These are phyloP conservation scores for Aulostomus chinensis DNA, from an alignment of 2,797 vertebrate species.

Conservation along the genomic window DNA sequence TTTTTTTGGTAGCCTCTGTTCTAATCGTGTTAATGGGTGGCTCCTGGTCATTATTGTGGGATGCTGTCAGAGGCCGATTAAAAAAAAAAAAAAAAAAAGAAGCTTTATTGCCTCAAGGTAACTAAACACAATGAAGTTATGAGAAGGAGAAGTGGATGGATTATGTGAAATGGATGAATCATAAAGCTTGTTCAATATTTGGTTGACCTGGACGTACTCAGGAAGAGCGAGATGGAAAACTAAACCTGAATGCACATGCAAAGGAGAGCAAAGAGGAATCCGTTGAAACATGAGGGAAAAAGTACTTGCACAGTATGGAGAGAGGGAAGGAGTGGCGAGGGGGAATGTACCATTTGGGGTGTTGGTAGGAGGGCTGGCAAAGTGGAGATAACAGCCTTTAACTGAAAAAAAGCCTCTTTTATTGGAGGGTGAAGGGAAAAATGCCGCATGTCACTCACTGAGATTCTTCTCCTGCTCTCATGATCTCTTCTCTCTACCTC, in stretches of 20 bases:
- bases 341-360: conserved; percentile 36
- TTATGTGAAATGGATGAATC: neutral
- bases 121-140: conserved; percentile 27
- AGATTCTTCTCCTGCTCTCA: neutral
- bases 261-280: conserved; percentile 1
- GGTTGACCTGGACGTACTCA: too few species aligned
- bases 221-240: neutral
- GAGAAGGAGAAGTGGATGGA: conserved; percentile 8
- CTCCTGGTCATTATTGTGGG: too few species aligned
- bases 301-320: conserved; percentile 4
- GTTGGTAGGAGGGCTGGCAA: conserved; percentile 29
- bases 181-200: conserved; percentile 6
- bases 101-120: conserved; percentile 40
- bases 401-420: conserved; percentile 34
- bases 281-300: neutral
- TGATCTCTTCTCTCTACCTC: neutral
- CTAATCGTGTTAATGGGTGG: too few species aligned
- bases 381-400: conserved; percentile 42
- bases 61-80: too few species aligned
- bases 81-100: too few species aligned
- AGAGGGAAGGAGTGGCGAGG: neutral
- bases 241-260: too few species aligned
- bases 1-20: too few species aligned
- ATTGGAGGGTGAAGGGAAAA: conserved; percentile 25
- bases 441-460: conserved; percentile 16